Evolutionary conservation across 2,797 vertebrate genomes (phyloP).

Genomic region (Karalla daura): DNA sequence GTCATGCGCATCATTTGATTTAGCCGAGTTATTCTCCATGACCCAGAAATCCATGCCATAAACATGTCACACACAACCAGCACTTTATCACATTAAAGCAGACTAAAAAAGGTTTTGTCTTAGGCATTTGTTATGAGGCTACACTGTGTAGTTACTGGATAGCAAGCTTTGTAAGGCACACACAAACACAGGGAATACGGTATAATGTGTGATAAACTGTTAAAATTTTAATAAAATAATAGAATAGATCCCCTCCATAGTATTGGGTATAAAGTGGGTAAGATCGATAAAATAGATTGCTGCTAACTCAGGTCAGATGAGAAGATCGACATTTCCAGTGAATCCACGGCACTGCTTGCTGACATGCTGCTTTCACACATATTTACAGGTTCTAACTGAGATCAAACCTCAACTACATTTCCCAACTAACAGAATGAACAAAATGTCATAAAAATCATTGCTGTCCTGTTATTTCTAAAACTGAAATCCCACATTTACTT

Average conservation of each 20-base stretch:
- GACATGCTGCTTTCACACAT: too few relatives aligned
- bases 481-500: background rate
- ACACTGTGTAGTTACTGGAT: conserved; percentile 37
- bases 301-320: conserved; percentile 1
- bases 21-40: conserved; percentile 12
- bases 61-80: conserved; percentile 14
- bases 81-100: conserved; percentile 3
- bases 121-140: conserved; percentile 37
- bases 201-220: conserved; percentile 37
- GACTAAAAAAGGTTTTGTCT: background rate
- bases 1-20: conserved; percentile 15
- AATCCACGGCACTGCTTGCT: background rate
- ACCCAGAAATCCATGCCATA: conserved; percentile 17
- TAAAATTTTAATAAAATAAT: conserved; percentile 11
- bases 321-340: background rate
- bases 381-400: too few relatives aligned
- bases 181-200: conserved; percentile 57
- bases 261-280: too few relatives aligned
- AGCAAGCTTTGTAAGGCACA: conserved; percentile 53
- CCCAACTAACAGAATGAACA: background rate
- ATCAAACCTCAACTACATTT: background rate
- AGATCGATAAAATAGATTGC: conserved; percentile 1
- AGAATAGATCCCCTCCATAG: background rate
- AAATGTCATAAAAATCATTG: background rate
- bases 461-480: background rate